These are phyloP conservation scores for Salvelinus fontinalis DNA, from an alignment of 2,113 vertebrate species.

Conservation along the genomic window DNA sequence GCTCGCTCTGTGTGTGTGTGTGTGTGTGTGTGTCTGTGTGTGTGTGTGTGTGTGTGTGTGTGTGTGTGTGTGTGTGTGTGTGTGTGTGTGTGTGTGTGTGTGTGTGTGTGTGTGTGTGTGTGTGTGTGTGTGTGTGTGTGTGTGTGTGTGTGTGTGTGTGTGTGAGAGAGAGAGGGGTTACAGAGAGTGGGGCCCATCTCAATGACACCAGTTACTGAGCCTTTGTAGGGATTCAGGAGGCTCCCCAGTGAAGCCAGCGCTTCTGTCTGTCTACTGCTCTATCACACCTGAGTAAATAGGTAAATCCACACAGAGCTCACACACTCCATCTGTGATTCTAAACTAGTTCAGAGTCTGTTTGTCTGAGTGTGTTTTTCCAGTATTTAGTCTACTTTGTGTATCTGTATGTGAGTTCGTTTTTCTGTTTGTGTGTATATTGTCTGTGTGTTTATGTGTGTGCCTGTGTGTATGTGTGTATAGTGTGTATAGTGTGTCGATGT, in stretches of 20 bases:
- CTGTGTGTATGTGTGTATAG: conserved; percentile 7
- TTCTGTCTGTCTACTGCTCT: conserved; percentile 53
- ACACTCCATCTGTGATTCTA: conserved; percentile 42
- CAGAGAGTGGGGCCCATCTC: conserved; percentile 58
- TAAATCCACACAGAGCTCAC: conserved; percentile 56
- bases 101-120: conserved; percentile 1
- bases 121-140: conserved; percentile 10
- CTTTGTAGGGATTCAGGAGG: conserved; percentile 59
- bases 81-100: not conserved
- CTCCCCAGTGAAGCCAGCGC: conserved; percentile 47
- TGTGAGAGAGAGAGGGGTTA: not conserved
- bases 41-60: conserved; percentile 7
- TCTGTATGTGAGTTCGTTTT: conserved; percentile 14
- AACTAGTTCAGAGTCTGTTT: conserved; percentile 46
- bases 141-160: not conserved
- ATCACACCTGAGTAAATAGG: conserved; percentile 63
- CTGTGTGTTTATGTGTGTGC: conserved; percentile 2
- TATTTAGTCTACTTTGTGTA: conserved; percentile 13
- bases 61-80: not conserved
- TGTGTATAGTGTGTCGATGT: not conserved
- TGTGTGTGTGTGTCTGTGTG: not conserved
- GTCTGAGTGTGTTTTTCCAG: conserved; percentile 17
- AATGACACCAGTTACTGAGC: conserved; percentile 74
- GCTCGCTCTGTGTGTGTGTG: conserved; percentile 31
- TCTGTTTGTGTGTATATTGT: not conserved